Evolutionary conservation across 2,113 vertebrate genomes (phyloP), one percentile per base, ranked within the genome.

Genomic region (Pycnonotus jocosus): DNA sequence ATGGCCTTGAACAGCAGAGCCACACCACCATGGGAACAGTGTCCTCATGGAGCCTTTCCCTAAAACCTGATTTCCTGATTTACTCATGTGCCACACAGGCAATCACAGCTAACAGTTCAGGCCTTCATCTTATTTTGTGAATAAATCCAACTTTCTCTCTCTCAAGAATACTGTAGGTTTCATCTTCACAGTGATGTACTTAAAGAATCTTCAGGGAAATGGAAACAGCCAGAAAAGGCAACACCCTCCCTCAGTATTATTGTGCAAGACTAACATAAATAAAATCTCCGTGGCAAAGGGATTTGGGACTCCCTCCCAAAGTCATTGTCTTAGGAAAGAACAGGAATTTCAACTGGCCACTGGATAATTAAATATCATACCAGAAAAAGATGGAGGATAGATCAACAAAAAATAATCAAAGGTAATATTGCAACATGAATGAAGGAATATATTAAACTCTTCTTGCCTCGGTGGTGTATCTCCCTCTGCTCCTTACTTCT

Each of bases 401-500:
- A 70, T 96, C 80, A 91, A 81, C 94, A 96, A 66, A 93, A 51
- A 53, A 57, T 83, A 95, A 92, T 72, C 68, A 65, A 93, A 90
- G 44, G 60, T 82, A 88, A 94, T 96, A 97, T 96, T 97, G 97
- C 97, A 96, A 95, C 94, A 33, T 10, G 68, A 95, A 86, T 6
- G 86, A 89, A 92, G 88, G 79, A 94, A 94, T 86, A 93, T 68
- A 81, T 95, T 89, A 95, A 94, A 95, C 53, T 76, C 80, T 96
- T 96, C 95, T 96, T 88, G 91, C 93, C 88, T 97, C 81, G 10
- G 45, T 4, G 0, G 31, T 17, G 27, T 8, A 80, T 64, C 76
- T 54, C n/a, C 50, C 65, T 91, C 47, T 21, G 62, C 31, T 80
- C 84, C 91, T 98, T 94, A 99, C 95, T 99, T 99, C 97, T 99